Evolutionary conservation across 2,113 vertebrate genomes (phyloP).

Genomic region (Psittacula cyanocephala): DNA sequence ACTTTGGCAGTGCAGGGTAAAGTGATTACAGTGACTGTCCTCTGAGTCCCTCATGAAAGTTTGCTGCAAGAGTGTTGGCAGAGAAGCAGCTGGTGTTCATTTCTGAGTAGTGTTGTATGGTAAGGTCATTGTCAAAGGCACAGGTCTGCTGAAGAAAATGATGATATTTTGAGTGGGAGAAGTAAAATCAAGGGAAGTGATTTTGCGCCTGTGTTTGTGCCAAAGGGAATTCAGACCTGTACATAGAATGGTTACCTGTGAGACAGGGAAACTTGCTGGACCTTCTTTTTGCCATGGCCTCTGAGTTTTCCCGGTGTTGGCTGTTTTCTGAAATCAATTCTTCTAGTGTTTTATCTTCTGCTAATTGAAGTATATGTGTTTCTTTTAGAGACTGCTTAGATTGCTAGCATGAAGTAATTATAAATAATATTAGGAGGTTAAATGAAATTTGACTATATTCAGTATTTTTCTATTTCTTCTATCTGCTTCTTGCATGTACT

Average conservation of each 20-base stretch:
- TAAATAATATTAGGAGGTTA: background rate
- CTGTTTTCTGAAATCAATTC: background rate
- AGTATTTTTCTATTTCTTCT: background rate
- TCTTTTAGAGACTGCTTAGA: background rate
- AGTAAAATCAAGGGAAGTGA: background rate
- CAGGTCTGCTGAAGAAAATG: background rate
- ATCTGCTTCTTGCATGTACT: background rate
- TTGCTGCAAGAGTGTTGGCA: constrained; percentile 27
- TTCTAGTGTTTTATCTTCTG: background rate
- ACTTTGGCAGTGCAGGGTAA: constrained; percentile 54
- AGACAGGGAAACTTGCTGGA: background rate
- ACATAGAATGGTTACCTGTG: background rate
- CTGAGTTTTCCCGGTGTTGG: background rate
- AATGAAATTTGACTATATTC: background rate
- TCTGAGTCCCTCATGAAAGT: constrained; percentile 44
- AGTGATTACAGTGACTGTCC: constrained; percentile 61
- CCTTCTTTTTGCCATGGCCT: background rate
- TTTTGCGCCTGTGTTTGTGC: background rate
- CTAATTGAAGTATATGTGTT: background rate
- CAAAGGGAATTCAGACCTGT: background rate
- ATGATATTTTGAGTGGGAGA: background rate
- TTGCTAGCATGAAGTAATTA: background rate
- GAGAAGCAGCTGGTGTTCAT: background rate
- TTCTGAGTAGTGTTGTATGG: background rate
- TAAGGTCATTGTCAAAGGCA: background rate